A percentile compares a stretch with the other conserved stretches of the same genome.
phyloP scores from a whole-genome alignment of 2,888 invertebrate genomes.

The Silvanus unidentatus region DNA sequence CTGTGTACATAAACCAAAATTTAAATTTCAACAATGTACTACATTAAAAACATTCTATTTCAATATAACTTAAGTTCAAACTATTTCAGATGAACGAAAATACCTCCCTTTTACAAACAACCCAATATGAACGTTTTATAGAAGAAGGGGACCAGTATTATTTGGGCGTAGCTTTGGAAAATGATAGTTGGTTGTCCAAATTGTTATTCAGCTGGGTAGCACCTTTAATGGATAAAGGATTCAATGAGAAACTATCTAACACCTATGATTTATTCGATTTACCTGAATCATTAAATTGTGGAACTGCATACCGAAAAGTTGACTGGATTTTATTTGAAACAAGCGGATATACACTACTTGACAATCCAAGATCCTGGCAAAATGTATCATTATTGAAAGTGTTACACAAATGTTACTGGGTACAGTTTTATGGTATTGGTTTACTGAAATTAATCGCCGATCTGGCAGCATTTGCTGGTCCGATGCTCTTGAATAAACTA shows the following conservation, averaged over 20 bases:
- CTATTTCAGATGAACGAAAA: constrained; percentile 32
- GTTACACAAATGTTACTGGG: constrained; percentile 69
- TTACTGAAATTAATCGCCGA: constrained; percentile 78
- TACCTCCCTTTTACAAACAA: constrained; percentile 32
- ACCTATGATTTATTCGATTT: constrained; percentile 81
- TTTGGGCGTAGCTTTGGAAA: constrained; percentile 79
- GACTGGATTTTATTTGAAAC: constrained; percentile 44
- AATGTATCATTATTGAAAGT: constrained; percentile 58
- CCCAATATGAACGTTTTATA: constrained; percentile 59
- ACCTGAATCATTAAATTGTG: constrained; percentile 60
- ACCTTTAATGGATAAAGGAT: constrained; percentile 76
- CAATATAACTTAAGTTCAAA: too few species aligned
- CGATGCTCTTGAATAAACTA: constrained; percentile 77
- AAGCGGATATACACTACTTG: neutral
- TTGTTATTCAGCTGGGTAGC: constrained; percentile 85
- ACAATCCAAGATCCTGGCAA: constrained; percentile 20
- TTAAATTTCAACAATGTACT: too few species aligned
- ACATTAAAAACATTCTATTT: too few species aligned
- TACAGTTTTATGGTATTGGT: constrained; percentile 80
- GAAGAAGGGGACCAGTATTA: constrained; percentile 63
- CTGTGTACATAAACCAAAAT: neutral
- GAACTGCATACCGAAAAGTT: constrained; percentile 56
- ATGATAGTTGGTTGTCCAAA: constrained; percentile 61
- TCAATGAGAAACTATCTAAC: constrained; percentile 62
- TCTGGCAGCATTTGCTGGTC: constrained; percentile 79